Evolutionary conservation across 2,797 vertebrate species (phyloP), one percentile per base, ranked within the genome.

Genomic region (Sphaeramia orbicularis): DNA sequence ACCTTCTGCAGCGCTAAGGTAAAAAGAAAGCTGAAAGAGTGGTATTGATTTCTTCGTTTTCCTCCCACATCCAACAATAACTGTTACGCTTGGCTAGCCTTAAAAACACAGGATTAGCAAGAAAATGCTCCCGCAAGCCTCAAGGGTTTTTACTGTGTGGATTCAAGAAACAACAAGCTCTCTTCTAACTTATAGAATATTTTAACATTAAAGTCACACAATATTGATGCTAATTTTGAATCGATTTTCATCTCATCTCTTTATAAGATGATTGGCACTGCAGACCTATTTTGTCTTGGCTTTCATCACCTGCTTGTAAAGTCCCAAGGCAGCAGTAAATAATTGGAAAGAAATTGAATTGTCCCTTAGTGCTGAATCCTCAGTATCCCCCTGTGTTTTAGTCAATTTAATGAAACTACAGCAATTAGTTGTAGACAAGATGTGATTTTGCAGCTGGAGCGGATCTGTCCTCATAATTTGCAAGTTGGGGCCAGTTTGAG

Each of bases 21-120:
- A 60, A 65, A 76, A 66, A 19, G 18, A 52, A 49, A 14, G 36
- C 30, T 27, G 37, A 50, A 24, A 24, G 21, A 24, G 50, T 15
- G 7, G 10, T 67, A 78, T 85, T 65, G 76, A 83, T 80, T 80
- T 54, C 7, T 50, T 74, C 66, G 49, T 78, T 55, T 61, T 58
- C 24, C 62, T 50, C 37, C 64, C 43, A 64, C 55, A 65, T 71
- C 54, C 48, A 65, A 64, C 42, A 57, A 43, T 48, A 61, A 54
- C 42, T 1, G 7, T 74, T 71, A 15, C 15, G 6, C 67, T 51
- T 48, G 64, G 56, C 57, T 53, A 35, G 19, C 6, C 77, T 56
- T 45, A 58, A 61, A 74, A 75, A 62, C 47, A 57, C 30, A 65
- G 64, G 65, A 73, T 67, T 67, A 75, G 56, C 57, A 70, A n/a